Percentiles rank a stretch among this genome's conserved stretches.
phyloP scores from a whole-genome alignment of 2,888 invertebrate genomes.

The Lamellibrachia satsuma region DNA sequence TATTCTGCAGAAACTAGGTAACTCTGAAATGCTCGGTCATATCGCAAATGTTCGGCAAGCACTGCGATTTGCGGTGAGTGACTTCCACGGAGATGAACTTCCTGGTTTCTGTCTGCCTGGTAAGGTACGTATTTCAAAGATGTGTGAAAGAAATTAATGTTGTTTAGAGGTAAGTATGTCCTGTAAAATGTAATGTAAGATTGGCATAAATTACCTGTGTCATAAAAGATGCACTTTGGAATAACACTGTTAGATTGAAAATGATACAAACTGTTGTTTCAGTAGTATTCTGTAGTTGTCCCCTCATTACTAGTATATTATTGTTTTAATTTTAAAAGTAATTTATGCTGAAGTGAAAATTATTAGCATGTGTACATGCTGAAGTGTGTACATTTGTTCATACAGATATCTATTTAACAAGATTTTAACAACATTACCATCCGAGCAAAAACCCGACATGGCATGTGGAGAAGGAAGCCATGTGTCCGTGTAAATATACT shows the following conservation, averaged over 20 bases:
- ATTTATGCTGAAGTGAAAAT: too few species aligned
- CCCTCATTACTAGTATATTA: too few species aligned
- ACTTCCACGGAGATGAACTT: slow-evolving; percentile 76
- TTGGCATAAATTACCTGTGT: too few species aligned
- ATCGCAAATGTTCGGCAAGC: slow-evolving; percentile 91
- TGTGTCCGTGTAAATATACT: background rate
- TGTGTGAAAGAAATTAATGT: background rate
- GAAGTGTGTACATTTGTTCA: too few species aligned
- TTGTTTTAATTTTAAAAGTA: too few species aligned
- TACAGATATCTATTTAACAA: too few species aligned
- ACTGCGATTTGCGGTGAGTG: slow-evolving; percentile 87
- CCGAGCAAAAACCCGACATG: background rate
- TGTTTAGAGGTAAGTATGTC: background rate
- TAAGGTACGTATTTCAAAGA: slow-evolving; percentile 35
- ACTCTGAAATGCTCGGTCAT: slow-evolving; percentile 84
- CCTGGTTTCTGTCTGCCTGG: slow-evolving; percentile 90
- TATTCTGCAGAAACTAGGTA: slow-evolving; percentile 76
- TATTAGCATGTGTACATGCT: too few species aligned
- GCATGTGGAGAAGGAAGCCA: background rate
- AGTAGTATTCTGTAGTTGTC: too few species aligned
- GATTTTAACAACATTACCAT: background rate
- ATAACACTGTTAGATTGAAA: too few species aligned
- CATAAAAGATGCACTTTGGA: too few species aligned
- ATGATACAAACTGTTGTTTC: too few species aligned
- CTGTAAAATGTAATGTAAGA: background rate